phyloP scores from a whole-genome alignment of 2,797 vertebrate genomes.

The Amniataba percoides region DNA sequence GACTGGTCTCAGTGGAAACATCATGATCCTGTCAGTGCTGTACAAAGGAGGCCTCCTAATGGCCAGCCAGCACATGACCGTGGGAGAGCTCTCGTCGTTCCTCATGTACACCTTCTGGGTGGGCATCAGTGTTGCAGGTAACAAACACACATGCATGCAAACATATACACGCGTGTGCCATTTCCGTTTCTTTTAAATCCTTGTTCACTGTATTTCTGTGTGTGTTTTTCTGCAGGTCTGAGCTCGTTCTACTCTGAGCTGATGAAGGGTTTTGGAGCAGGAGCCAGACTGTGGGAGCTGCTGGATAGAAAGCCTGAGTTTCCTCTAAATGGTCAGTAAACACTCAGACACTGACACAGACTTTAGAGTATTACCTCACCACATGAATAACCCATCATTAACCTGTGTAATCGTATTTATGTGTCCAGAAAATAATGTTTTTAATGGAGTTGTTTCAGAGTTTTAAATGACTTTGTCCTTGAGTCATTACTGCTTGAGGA shows the following conservation, averaged over 20 bases:
- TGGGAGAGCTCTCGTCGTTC: slow-evolving; percentile 97
- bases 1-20: slow-evolving; percentile 95
- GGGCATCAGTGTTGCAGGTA: slow-evolving; percentile 96
- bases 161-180: neutral
- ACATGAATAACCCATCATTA: neutral
- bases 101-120: slow-evolving; percentile 99
- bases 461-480: neutral
- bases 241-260: slow-evolving; percentile 98
- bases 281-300: slow-evolving; percentile 94
- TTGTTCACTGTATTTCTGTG: neutral
- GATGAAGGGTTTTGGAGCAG: slow-evolving; percentile 98
- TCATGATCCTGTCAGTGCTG: slow-evolving; percentile 94
- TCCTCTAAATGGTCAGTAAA: slow-evolving; percentile 88
- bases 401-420: neutral
- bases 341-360: slow-evolving; percentile 12
- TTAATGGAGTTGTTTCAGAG: neutral
- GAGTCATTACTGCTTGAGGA: too few species aligned
- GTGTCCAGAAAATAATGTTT: neutral
- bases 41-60: slow-evolving; percentile 97
- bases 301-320: slow-evolving; percentile 92
- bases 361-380: neutral
- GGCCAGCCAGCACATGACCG: slow-evolving; percentile 93
- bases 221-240: slow-evolving; percentile 83
- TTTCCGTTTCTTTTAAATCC: neutral
- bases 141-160: slow-evolving; percentile 2